Conservation (phyloP, 37 sponge, comb jelly and placozoan genomes). For the Chondrosia reniformis region DNA sequence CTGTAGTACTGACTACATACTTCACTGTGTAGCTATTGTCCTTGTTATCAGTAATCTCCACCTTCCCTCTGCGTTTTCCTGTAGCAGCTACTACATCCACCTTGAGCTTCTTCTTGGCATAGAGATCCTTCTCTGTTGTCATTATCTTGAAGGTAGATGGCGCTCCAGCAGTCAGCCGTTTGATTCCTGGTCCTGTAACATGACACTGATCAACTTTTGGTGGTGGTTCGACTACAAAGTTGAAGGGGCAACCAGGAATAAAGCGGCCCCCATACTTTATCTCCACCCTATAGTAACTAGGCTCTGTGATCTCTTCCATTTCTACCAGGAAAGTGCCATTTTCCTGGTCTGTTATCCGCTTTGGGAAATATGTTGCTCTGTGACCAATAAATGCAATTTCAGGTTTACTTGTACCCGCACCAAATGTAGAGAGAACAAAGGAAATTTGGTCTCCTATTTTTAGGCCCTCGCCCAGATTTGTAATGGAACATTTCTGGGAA, state of each 20-base stretch:
- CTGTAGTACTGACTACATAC: neutral
- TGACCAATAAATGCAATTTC: conserved; percentile 3
- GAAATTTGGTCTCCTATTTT: conserved; percentile 1
- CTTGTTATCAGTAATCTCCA: conserved; percentile 21
- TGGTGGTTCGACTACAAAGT: neutral
- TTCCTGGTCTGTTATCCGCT: neutral
- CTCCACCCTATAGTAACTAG: conserved; percentile 38
- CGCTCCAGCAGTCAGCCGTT: neutral
- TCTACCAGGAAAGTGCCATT: conserved; percentile 15
- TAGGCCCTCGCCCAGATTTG: neutral
- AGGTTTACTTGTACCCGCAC: neutral
- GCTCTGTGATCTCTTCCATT: neutral
- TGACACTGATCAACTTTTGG: conserved; percentile 12
- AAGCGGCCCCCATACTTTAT: conserved; percentile 37
- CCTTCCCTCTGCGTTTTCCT: neutral
- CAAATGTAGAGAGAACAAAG: conserved; percentile 3
- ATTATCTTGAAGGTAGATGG: conserved; percentile 14
- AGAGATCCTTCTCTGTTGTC: conserved; percentile 11
- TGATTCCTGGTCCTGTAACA: conserved; percentile 6
- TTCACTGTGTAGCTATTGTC: neutral
- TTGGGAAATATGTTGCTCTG: neutral
- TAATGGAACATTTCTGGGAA: conserved; percentile 24
- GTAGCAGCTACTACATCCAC: neutral
- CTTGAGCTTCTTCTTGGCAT: neutral
- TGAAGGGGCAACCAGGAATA: conserved; percentile 44